Evolutionary conservation across 1,140 invertebrate genomes (phyloP).

Genomic region (Drosophila setifemur): DNA sequence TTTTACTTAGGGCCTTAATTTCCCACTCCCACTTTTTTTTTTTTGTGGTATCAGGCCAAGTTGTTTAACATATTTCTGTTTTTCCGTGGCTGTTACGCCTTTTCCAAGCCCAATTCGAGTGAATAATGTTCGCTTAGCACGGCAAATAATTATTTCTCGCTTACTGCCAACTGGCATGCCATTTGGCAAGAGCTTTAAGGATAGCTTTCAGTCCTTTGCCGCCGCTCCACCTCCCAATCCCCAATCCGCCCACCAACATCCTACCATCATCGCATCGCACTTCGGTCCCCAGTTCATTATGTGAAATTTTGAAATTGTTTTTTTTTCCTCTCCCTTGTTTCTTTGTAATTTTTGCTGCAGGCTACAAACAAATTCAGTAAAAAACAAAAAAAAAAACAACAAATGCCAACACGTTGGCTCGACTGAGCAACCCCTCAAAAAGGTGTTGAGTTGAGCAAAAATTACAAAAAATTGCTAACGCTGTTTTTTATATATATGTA

Average conservation of each 20-base stretch:
- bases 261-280: not conserved
- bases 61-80: conserved; percentile 72
- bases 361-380: conserved; percentile 13
- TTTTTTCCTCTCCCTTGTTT: conserved; percentile 3
- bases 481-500: too few relatives aligned
- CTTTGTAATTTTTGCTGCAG: conserved; percentile 57
- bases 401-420: conserved; percentile 67
- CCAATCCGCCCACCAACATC: too few relatives aligned
- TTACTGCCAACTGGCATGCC: conserved; percentile 72
- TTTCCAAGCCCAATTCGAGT: conserved; percentile 39
- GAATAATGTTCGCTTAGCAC: conserved; percentile 79
- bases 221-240: not conserved
- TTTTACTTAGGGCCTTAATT: conserved; percentile 58
- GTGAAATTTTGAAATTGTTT: conserved; percentile 65
- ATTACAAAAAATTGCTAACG: conserved; percentile 44
- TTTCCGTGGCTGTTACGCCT: conserved; percentile 53
- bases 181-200: conserved; percentile 65
- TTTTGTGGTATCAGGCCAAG: conserved; percentile 24
- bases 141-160: conserved; percentile 80
- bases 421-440: conserved; percentile 37
- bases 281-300: conserved; percentile 61
- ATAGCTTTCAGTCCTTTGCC: conserved; percentile 29
- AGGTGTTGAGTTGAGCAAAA: conserved; percentile 67
- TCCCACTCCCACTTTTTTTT: conserved; percentile 7
- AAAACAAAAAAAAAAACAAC: conserved; percentile 3